These are phyloP conservation scores for Drosophila takahashii DNA, from an alignment of 1,140 invertebrate species.

Conservation along the genomic window DNA sequence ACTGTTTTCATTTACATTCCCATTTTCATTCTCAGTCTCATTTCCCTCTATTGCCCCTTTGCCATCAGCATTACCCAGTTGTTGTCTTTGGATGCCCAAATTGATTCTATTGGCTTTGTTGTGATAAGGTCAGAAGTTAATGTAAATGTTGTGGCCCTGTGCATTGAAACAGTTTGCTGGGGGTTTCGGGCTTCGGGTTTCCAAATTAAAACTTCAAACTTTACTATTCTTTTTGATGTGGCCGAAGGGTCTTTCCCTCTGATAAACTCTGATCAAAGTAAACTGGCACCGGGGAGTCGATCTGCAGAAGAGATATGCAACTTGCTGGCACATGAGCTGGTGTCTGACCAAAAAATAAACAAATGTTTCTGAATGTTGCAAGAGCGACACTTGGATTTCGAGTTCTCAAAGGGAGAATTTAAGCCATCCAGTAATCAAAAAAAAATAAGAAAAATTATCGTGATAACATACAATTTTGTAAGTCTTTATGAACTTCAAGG, in stretches of 20 bases:
- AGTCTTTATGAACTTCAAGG: too few species aligned
- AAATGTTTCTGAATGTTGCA: background rate
- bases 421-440: background rate
- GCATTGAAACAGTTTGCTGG: constrained; percentile 63
- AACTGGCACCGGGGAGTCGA: constrained; percentile 28
- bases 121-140: constrained; percentile 80
- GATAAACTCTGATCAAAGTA: constrained; percentile 61
- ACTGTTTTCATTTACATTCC: constrained; percentile 16
- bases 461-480: too few species aligned
- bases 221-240: constrained; percentile 50
- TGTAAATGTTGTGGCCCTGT: constrained; percentile 76
- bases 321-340: constrained; percentile 6
- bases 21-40: constrained; percentile 22
- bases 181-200: constrained; percentile 42
- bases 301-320: constrained; percentile 25
- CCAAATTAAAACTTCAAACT: constrained; percentile 73
- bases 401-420: background rate
- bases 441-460: too few species aligned
- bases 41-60: background rate
- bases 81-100: constrained; percentile 48
- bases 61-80: constrained; percentile 14
- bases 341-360: constrained; percentile 1
- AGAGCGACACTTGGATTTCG: background rate
- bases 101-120: constrained; percentile 80
- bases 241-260: constrained; percentile 12